Base-by-base conservation (phyloP, 2,113 vertebrate species). In the Eulacestoma nigropectus region DNA sequence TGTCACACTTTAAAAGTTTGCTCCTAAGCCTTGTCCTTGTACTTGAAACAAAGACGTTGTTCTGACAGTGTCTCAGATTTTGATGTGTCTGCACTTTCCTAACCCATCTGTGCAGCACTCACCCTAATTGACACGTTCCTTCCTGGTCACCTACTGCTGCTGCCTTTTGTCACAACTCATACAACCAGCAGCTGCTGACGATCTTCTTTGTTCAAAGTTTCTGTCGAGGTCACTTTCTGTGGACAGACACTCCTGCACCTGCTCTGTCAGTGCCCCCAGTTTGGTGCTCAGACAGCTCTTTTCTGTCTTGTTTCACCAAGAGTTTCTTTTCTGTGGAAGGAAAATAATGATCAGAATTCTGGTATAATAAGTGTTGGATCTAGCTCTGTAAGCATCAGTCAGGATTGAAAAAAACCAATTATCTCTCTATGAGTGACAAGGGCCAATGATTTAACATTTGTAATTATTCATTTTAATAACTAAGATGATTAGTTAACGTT, bases 381-480 rank as follows among this genome's bases (percentile, higher is more conserved):
- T 75, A 44, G 15, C 50, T 64, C 29, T 78, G 23, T 30, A 46
- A 49, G 23, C 44, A 57, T 69, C 32, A 69, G 15, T 33, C 46
- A 84, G 69, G 70, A 77, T 33, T 59, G 37, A 84, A 95, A 91
- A 94, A 87, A 59, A 1, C 11, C 53, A 91, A 53, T 83, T 74
- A 89, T 52, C 63, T 91, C 33, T 87, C 90, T 81, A 50, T 93
- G 39, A 56, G 75, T 80, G 62, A 53, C 84, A 86, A 92, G 49
- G 68, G n/a, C 53, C 89, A 57, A 86, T 89, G 85, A 25, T 87
- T 92, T 91, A 85, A 92, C 42, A 87, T 41, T 42, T 73, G 7
- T 93, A 95, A 94, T 96, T 96, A 96, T 52, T 96, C 55, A 95
- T 88, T 96, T 97, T 96, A 93, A 94, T 92, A 91, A 78, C 64